A percentile compares a stretch with the other conserved stretches of the same genome.
These are phyloP conservation scores for Brachyistius frenatus DNA, from an alignment of 2,113 vertebrate species.

Conservation along the genomic window DNA sequence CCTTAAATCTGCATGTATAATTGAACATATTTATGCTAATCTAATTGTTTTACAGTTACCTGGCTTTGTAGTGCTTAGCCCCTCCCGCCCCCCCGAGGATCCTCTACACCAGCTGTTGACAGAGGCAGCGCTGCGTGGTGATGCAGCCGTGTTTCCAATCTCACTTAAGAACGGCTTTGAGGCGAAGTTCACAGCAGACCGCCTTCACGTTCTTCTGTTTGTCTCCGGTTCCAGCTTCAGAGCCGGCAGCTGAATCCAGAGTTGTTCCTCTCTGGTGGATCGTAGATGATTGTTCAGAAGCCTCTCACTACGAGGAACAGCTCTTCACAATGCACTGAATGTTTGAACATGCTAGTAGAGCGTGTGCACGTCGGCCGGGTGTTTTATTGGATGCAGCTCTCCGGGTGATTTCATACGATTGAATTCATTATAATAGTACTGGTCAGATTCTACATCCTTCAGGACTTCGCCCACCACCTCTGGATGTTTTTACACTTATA, in stretches of 20 bases:
- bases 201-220: conserved; percentile 41
- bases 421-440: too few relatives aligned
- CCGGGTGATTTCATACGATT: too few relatives aligned
- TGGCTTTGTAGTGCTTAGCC: conserved; percentile 71
- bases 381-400: too few relatives aligned
- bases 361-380: not conserved
- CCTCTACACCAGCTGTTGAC: conserved; percentile 67
- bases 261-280: conserved; percentile 9
- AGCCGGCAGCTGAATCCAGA: conserved; percentile 32
- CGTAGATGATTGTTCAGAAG: conserved; percentile 33
- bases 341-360: conserved; percentile 7
- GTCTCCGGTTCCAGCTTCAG: conserved; percentile 38
- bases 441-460: too few relatives aligned
- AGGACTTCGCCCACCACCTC: too few relatives aligned
- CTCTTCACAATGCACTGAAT: conserved; percentile 8
- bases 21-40: conserved; percentile 74
- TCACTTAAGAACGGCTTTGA: conserved; percentile 56
- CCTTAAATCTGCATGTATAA: conserved; percentile 75
- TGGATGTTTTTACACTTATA: too few relatives aligned
- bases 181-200: conserved; percentile 28
- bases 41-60: conserved; percentile 76
- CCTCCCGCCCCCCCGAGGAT: conserved; percentile 50
- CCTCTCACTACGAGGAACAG: conserved; percentile 15
- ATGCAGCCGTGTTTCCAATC: conserved; percentile 62
- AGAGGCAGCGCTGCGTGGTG: conserved; percentile 45